Conservation (phyloP, 2,888 invertebrate species). For the Thymelicus lineola region DNA sequence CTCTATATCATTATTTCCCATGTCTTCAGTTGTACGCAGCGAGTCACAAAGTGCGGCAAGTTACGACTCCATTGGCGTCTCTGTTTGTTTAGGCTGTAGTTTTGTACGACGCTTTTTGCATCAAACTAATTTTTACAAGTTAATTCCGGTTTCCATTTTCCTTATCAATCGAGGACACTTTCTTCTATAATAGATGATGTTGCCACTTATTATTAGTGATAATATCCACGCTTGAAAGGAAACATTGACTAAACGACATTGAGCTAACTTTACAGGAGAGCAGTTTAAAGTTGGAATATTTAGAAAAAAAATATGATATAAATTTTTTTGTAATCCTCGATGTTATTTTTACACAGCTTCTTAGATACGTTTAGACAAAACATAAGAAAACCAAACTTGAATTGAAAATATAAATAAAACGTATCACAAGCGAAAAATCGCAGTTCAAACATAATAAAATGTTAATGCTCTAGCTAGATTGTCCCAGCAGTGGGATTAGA, state of each 20-base stretch:
- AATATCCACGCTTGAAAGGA: too few species aligned
- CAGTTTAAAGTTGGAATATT: too few species aligned
- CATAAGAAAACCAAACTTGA: too few species aligned
- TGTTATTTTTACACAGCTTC: too few species aligned
- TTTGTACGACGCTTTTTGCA: conserved; percentile 46
- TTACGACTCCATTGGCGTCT: conserved; percentile 58
- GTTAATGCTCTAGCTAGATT: background rate
- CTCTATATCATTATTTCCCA: background rate
- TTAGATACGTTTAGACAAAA: too few species aligned
- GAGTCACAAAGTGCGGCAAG: conserved; percentile 52
- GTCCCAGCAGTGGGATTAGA: conserved; percentile 9
- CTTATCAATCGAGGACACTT: background rate
- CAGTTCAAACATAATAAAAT: background rate
- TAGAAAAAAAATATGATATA: too few species aligned
- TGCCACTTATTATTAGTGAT: too few species aligned
- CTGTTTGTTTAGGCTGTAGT: conserved; percentile 63
- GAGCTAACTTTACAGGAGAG: too few species aligned
- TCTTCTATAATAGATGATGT: too few species aligned
- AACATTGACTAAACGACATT: too few species aligned
- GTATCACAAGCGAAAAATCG: background rate
- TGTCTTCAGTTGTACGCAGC: conserved; percentile 15
- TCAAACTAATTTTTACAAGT: conserved; percentile 13
- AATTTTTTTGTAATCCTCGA: too few species aligned
- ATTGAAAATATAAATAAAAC: too few species aligned
- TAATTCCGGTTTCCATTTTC: background rate